Evolutionary conservation across 1,140 invertebrate genomes (phyloP).

Genomic region (Pomacea maculata): DNA sequence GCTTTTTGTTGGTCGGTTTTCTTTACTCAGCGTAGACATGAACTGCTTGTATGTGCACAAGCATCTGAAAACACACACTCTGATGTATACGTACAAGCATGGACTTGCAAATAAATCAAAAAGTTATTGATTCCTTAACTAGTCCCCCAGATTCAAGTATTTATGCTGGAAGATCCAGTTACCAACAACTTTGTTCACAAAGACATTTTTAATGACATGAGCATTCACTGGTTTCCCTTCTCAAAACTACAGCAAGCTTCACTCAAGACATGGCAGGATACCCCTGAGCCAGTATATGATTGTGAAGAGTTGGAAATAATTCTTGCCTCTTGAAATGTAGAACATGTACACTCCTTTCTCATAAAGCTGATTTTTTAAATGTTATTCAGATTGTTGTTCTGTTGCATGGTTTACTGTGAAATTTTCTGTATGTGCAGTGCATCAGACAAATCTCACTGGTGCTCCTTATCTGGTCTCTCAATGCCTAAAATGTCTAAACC

Average conservation of each 20-base stretch:
- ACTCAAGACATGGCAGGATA: slow-evolving; percentile 10
- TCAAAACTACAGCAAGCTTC: slow-evolving; percentile 6
- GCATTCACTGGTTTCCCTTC: slow-evolving; percentile 32
- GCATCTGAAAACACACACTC: no score
- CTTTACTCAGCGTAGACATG: background rate
- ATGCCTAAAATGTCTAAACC: no score
- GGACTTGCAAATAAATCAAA: background rate
- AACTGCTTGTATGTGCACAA: no score
- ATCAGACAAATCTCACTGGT: no score
- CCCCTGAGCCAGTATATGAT: slow-evolving; percentile 29
- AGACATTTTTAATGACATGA: slow-evolving; percentile 41
- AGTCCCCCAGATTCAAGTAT: slow-evolving; percentile 16
- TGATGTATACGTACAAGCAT: no score
- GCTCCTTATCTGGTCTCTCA: no score
- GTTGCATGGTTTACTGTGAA: no score
- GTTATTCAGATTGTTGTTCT: no score
- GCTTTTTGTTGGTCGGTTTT: background rate
- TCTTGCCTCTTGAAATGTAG: background rate
- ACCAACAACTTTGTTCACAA: slow-evolving; percentile 23
- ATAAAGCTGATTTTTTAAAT: no score
- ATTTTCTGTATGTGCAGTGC: no score
- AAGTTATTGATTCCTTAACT: slow-evolving; percentile 8
- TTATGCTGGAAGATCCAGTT: slow-evolving; percentile 17
- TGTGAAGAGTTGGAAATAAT: slow-evolving; percentile 35
- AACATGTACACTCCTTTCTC: background rate